A percentile compares a stretch with the other conserved stretches of the same genome.
These are phyloP conservation scores for Manis javanica DNA, from an alignment of 2,797 vertebrate species.

Conservation along the genomic window DNA sequence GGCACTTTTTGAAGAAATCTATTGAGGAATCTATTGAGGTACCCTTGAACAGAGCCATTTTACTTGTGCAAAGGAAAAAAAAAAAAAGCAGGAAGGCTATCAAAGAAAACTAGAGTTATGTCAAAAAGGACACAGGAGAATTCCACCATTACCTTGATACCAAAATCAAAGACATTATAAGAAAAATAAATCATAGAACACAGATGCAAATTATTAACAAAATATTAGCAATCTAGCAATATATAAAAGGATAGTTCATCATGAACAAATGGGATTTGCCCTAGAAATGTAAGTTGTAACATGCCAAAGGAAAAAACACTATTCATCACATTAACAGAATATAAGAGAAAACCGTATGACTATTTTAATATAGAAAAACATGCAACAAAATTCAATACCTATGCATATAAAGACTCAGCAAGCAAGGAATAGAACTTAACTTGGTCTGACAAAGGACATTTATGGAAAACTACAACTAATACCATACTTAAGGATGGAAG, in stretches of 20 bases:
- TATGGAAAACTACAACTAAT: conserved; percentile 8
- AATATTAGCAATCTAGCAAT: neutral
- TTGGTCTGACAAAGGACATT: neutral
- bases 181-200: conserved; percentile 1
- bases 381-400: neutral
- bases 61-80: neutral
- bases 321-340: conserved; percentile 10
- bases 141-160: neutral
- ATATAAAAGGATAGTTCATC: neutral
- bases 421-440: neutral
- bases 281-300: neutral
- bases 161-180: conserved; percentile 45
- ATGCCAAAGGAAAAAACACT: neutral
- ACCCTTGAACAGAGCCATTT: neutral
- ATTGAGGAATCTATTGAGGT: neutral
- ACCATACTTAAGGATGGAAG: neutral
- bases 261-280: neutral
- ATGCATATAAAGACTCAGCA: neutral
- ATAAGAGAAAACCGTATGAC: neutral
- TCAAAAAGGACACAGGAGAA: conserved; percentile 34
- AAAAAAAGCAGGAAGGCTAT: neutral
- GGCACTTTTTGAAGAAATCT: conserved; percentile 13
- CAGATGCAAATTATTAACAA: conserved; percentile 21
- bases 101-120: neutral
- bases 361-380: conserved; percentile 23